Evolutionary conservation across 2,888 invertebrate species (phyloP), one percentile per base, ranked within the genome.

Genomic region (Operophtera brumata): DNA sequence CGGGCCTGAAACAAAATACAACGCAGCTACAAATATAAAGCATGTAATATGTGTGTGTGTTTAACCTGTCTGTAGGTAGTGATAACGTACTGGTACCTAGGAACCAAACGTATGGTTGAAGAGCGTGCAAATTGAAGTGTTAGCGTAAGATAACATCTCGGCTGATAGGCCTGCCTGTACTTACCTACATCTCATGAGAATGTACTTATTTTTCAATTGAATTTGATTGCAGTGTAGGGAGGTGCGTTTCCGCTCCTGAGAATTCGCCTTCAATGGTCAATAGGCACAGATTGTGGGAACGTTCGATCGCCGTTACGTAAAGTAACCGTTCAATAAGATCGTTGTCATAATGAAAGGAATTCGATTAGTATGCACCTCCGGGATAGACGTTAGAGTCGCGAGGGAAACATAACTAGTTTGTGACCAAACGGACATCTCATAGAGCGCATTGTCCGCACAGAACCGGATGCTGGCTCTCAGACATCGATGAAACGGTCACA

Each of bases 391-490:
- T 70, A 71, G 73, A 77, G 73, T 61, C 61, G 67, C 75, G 73
- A 77, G 82, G 81, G 84, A 83, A 76, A 66, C 77, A 71, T 86
- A 88, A 90, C 89, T 84, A 84, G 89, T 89, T 90, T 86, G 73
- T 67, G 71, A 67, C 76, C 80, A 78, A 85, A 84, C 82, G 82
- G 80, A 72, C 80, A 71, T 78, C 80, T 70, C 79, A 76, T 79
- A 82, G 82, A 83, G 71, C 75, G 71, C 82, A 85, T 85, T 86
- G 87, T 86, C 69, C 77, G 83, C 80, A 76, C 78, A 87, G 77
- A 87, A 89, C 89, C 88, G 89, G 90, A 88, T 86, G 90, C 89
- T 88, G 89, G 71, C 68, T 78, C 68, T 78, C 78, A 80, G 79
- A 76, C 77, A 75, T 34, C 84, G 82, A 82, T 80, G 75, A 79